Conservation (phyloP, 2,888 invertebrate species). For the Lithophane leautieri region DNA sequence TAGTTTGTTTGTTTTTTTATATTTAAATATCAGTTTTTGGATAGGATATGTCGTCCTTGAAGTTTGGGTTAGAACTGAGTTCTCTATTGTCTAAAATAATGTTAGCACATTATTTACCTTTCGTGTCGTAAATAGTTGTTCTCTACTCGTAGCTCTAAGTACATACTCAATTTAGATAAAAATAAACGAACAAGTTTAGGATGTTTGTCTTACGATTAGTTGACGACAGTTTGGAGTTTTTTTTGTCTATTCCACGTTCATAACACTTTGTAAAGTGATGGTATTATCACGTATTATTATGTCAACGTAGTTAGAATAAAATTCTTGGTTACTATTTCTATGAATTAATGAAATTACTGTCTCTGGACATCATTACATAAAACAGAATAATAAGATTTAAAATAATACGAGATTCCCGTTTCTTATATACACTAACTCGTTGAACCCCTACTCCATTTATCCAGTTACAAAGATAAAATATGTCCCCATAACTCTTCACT, state of each 20-base stretch:
- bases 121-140: constrained; percentile 4
- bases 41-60: too few relatives aligned
- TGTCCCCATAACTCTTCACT: constrained; percentile 29
- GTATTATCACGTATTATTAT: not conserved
- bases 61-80: too few relatives aligned
- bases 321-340: not conserved
- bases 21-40: too few relatives aligned
- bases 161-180: constrained; percentile 46
- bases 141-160: not conserved
- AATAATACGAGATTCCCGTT: not conserved
- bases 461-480: constrained; percentile 23
- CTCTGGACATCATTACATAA: not conserved
- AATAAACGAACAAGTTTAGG: constrained; percentile 21
- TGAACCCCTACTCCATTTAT: constrained; percentile 1
- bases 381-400: not conserved
- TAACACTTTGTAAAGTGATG: not conserved
- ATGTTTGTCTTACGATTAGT: constrained; percentile 24
- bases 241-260: not conserved
- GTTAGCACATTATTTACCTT: not conserved
- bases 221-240: not conserved
- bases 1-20: too few relatives aligned
- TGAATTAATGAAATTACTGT: not conserved
- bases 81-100: too few relatives aligned
- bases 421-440: not conserved
- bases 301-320: not conserved